Base-by-base conservation (phyloP, 30 jellyfish, hydroid and myxozoan species). In the Turritopsis rubra region DNA sequence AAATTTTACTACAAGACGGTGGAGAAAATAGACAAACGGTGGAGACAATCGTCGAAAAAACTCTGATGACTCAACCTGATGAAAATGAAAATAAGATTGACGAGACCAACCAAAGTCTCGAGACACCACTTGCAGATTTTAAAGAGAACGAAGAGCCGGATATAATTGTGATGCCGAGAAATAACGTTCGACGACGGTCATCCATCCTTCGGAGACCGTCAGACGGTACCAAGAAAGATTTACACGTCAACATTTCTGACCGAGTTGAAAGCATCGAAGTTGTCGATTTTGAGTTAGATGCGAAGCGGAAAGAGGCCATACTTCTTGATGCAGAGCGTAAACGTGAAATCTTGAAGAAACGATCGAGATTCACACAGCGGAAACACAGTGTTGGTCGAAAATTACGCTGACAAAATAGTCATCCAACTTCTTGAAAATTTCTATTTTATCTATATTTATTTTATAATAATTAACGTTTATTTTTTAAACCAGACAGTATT, bases 321-420 rank as follows among this genome's bases (percentile, higher is more conserved):
- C 21, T 68, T 0, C 9, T 68, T 68, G 77, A 68, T 0, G 77
- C 77, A 9, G 77, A 68, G 8, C 28, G 19, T 23, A 68, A 68
- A 68, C 9, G 30, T 8, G 77, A 68, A 16, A 23, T 68, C 9
- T n/a, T 68, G 21, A 29, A 29, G 24, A 29, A 26, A 29, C 53
- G 82, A 23, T 23, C 65, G 9, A 74, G 82, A 21, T 68, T n/a
- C 16, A 68, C 77, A 22, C 77, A 68, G 19, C 53, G 82, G 60
- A 74, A 74, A 74, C 82, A 74, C 60, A 74, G 82, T 23, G 82
- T 74, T 9, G 77, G 77, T n/a, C 28, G 77, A 68, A 68, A 68
- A 22, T 19, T 68, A 1, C 30, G 77, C 16, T 68, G 4, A 23
- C 30, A 5, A 13, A 41, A 13, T 41, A n/a, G n/a, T 41, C 60